A percentile compares a stretch with the other conserved stretches of the same genome.
Conservation (phyloP, 2,888 invertebrate species). For the Halictus ligatus region DNA sequence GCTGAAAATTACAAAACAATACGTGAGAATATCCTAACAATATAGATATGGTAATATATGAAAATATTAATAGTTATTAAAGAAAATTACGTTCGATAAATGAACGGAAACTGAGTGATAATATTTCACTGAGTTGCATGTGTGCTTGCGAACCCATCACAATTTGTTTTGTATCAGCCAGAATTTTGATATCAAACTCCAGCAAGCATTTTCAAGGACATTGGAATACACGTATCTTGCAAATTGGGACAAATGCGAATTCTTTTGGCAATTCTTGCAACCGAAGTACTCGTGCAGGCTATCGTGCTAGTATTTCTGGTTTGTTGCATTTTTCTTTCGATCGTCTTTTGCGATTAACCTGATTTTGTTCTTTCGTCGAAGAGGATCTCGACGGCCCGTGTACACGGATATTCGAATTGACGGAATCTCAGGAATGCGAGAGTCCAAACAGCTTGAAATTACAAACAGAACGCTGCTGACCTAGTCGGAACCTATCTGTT, state of each 20-base stretch:
- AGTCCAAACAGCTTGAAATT: background rate
- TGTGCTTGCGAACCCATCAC: too few species aligned
- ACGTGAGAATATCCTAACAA: too few species aligned
- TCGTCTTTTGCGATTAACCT: background rate
- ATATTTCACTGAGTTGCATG: too few species aligned
- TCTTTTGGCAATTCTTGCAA: background rate
- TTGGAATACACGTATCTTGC: too few species aligned
- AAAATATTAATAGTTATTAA: too few species aligned
- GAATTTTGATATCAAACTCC: too few species aligned
- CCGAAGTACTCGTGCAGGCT: background rate
- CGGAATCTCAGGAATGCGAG: slow-evolving; percentile 9
- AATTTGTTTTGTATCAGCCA: too few species aligned
- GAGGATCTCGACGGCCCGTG: background rate
- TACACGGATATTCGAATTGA: background rate
- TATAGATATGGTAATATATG: too few species aligned
- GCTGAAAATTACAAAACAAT: too few species aligned
- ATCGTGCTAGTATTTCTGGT: background rate
- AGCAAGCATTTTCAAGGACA: too few species aligned
- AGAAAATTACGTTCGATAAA: too few species aligned
- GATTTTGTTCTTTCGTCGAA: background rate
- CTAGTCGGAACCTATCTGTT: slow-evolving; percentile 3
- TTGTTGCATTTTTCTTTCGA: background rate
- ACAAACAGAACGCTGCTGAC: slow-evolving; percentile 3
- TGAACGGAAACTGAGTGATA: too few species aligned
- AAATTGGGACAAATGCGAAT: background rate